Evolutionary conservation across 2,113 vertebrate genomes (phyloP), one percentile per base, ranked within the genome.

Genomic region (Neolamprologus fasciatus): DNA sequence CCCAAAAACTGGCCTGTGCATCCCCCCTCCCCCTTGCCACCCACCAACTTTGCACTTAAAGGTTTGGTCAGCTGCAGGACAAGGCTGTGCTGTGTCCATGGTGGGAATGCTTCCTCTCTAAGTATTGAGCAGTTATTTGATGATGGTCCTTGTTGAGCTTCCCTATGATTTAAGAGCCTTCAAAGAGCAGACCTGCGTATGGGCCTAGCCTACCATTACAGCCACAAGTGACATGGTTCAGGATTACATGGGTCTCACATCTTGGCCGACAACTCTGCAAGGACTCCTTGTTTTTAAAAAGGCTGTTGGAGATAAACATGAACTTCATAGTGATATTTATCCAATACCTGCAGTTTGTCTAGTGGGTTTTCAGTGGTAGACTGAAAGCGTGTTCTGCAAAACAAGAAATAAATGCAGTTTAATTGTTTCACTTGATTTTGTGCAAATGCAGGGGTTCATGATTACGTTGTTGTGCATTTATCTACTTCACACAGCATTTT

Each of bases 141-240:
- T 96, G 96, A 96, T 90, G 95, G 95, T 94, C 90, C 95, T 95
- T 94, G 92, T 94, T 91, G 92, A 93, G 91, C 94, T 93, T 96
- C 96, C 96, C 97, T 97, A 95, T 97, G 96, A 97, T 97, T 96
- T 96, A 73, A 92, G 90, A 91, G 84, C 89, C 94, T 97, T 97
- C 96, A 97, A 97, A 97, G 96, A 89, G 93, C 66, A 90, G 91
- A 85, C 86, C 91, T 86, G 84, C 82, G 47, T 83, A 88, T 47
- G 35, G 93, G 92, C 91, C 91, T 83, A 93, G 88, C 86, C 85
- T 87, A 80, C 92, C 79, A 86, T 89, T 86, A 94, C 81, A 81
- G 89, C 82, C 85, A 85, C 93, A 90, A 93, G 90, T 92, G 87
- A 86, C 89, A 83, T 54, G 92, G 82, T 86, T 85, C 80, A 81